Base-by-base conservation (phyloP, 2,888 invertebrate genomes). In the Cephus pygmeus region DNA sequence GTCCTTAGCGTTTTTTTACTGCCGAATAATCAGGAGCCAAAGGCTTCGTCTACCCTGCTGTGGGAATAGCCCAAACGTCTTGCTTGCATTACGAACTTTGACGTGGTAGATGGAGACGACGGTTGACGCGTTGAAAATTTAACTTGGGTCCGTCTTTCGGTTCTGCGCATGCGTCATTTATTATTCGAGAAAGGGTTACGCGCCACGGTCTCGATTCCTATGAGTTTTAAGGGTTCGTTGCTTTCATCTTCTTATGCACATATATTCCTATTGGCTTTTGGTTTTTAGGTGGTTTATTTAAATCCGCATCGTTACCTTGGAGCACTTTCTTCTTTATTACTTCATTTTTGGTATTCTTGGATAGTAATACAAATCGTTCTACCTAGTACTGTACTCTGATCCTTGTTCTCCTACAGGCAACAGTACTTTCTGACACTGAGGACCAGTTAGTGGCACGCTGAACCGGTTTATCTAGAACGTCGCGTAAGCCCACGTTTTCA, bases 91-190 rank as follows among this genome's bases (percentile, higher is more conserved):
- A 9, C 2, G 9, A 56, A 56, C 23, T 56, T 56, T 23, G 23
- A 56, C 56, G 56, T 23, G 23, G 9, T 23, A 56, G 56, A 56
- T 6, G 56, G 56, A 23, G 56, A 23, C 56, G 56, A 56, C 81
- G 74, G 86, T 84, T 84, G 85, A 86, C 83, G 78, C 76, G 79
- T 71, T 87, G 88, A 88, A 88, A 87, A 83, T 88, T 88, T 87
- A 85, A 87, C 79, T 30, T 75, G 75, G 69, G 82, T 83, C 83
- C 85, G 81, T 85, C 83, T 87, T 85, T 81, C 81, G 82, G 82
- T 78, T 81, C 76, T 77, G 75, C 79, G 79, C 78, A 79, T 80
- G 80, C 80, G 79, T 83, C 84, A 82, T 87, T 80, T 80, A 85
- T 86, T 85, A 87, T 87, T 86, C 81, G 79, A 69, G 75, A 80